Conservation (phyloP, 2,113 vertebrate genomes). For the Apodemus sylvaticus region DNA sequence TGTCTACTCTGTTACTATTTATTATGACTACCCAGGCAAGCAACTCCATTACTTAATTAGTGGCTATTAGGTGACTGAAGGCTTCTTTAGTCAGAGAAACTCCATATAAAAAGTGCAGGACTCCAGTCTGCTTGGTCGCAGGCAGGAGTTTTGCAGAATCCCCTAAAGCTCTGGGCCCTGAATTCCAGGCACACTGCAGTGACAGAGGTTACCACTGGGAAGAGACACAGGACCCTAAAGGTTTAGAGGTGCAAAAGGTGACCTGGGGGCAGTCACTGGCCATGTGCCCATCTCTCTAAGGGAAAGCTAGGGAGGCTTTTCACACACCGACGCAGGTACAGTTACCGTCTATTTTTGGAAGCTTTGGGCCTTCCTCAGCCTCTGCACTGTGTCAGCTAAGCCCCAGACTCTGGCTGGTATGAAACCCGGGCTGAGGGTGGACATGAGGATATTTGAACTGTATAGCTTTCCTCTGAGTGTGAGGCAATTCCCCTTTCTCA, state of each 20-base stretch:
- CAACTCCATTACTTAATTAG: background rate
- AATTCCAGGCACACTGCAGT: too few relatives aligned
- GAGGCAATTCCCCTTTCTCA: slow-evolving; percentile 55
- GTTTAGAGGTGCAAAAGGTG: background rate
- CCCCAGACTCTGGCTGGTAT: slow-evolving; percentile 22
- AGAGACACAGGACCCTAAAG: background rate
- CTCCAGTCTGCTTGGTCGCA: background rate
- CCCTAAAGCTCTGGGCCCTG: background rate
- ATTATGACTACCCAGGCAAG: background rate
- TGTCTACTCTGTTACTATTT: background rate
- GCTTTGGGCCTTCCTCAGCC: background rate
- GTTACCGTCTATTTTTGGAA: background rate
- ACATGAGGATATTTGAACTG: accelerated
- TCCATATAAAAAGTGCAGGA: background rate
- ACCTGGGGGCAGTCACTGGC: background rate
- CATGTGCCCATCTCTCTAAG: background rate
- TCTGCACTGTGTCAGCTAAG: background rate
- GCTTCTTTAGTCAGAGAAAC: background rate
- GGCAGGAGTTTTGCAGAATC: background rate
- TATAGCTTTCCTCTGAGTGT: slow-evolving; percentile 54
- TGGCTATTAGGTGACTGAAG: background rate
- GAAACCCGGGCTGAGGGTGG: background rate
- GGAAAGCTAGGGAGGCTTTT: too few relatives aligned
- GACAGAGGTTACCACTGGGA: accelerated
- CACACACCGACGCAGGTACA: accelerated